A percentile compares a stretch with the other conserved stretches of the same genome.
Evolutionary conservation across 1,140 invertebrate genomes (phyloP).

Genomic region (Chymomyza costata): DNA sequence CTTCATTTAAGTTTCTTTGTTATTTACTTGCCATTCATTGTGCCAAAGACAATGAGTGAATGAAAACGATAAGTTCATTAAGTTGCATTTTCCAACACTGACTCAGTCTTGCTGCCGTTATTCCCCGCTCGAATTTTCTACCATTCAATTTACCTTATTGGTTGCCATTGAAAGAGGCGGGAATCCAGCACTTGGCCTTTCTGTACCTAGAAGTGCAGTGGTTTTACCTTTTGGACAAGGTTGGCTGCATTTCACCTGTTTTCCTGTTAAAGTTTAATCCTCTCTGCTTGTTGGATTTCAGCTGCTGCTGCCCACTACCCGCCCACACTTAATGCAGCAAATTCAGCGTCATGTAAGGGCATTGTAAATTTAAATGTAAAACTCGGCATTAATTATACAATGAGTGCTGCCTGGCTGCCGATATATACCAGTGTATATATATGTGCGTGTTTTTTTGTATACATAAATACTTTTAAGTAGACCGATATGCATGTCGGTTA

Average conservation of each 20-base stretch:
- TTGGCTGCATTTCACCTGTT: slow-evolving; percentile 5
- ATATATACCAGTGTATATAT: background rate
- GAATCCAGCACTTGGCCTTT: slow-evolving; percentile 11
- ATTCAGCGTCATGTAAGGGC: slow-evolving; percentile 36
- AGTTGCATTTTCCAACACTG: slow-evolving; percentile 21
- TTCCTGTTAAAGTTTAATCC: background rate
- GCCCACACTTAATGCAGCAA: slow-evolving; percentile 52
- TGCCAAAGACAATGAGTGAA: slow-evolving; percentile 42
- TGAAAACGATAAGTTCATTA: slow-evolving; percentile 64
- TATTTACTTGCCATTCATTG: slow-evolving; percentile 30
- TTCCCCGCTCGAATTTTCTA: slow-evolving; percentile 9
- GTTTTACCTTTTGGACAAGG: slow-evolving; percentile 4
- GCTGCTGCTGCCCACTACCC: too few relatives aligned
- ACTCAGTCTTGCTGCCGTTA: slow-evolving; percentile 6
- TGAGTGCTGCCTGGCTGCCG: too few relatives aligned
- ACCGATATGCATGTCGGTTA: too few relatives aligned
- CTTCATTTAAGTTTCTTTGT: too few relatives aligned
- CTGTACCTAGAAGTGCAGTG: slow-evolving; percentile 9
- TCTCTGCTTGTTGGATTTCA: slow-evolving; percentile 2
- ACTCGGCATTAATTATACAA: slow-evolving; percentile 62
- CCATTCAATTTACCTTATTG: too few relatives aligned
- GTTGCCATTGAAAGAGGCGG: too few relatives aligned
- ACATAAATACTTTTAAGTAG: slow-evolving; percentile 1
- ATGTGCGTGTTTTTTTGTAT: background rate
- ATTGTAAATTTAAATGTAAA: slow-evolving; percentile 61